Evolutionary conservation across 2,113 vertebrate species (phyloP), one percentile per base, ranked within the genome.

Genomic region (Seriola quinqueradiata): DNA sequence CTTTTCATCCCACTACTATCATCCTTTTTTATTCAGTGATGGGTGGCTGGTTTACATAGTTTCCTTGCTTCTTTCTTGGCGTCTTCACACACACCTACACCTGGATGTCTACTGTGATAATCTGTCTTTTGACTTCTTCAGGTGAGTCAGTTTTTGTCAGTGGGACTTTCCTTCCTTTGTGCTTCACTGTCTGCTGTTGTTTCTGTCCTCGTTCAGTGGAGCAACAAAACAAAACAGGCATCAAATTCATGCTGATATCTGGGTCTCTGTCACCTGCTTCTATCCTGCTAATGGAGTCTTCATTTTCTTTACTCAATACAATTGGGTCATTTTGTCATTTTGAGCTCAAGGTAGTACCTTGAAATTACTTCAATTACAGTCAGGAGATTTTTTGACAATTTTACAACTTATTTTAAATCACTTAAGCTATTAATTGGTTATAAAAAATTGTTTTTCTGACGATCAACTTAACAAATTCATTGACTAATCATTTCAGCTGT

Each of bases 71-170:
- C 60, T 72, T 11, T 34, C 42, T 65, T 38, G 25, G 17, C 16
- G 4, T 38, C 60, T 19, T 54, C 63, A 44, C 60, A 25, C 52
- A 74, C 86, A 70, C 70, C 60, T 59, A 32, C 40, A 73, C 64
- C 74, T 84, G 46, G 28, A 68, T 11, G 44, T 54, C 80, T 75
- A 1, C 65, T 58, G 38, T 74, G 25, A 77, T 81, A 70, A 69
- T 63, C 32, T 34, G n/a, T 60, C 17, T 78, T 74, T 70, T 72
- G 66, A 65, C 69, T 77, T 55, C 46, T 40, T 55, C 13, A 77
- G 59, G 55, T 75, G 65, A 81, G 70, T 71, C 75, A 52, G 44
- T 61, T 75, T 75, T 50, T 68, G 70, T 71, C 44, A 50, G 25
- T 25, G 40, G 23, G 65, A 74, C 38, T 60, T 34, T 32, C 46